A percentile compares a stretch with the other conserved stretches of the same genome.
Evolutionary conservation across 2,113 vertebrate species (phyloP).

Genomic region (Noctilio leporinus): DNA sequence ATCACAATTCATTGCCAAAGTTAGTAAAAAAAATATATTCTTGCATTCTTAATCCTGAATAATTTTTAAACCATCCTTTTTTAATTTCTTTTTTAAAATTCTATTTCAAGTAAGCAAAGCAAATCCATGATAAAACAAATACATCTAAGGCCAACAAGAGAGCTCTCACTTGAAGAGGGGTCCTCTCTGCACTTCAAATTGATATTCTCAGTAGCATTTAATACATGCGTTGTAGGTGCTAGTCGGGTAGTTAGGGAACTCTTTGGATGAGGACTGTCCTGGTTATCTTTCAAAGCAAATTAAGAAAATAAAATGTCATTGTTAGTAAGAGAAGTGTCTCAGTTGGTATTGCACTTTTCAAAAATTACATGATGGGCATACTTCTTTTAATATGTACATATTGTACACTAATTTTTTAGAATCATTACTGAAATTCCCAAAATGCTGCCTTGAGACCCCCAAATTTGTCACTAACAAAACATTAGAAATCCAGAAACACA

Average conservation of each 20-base stretch:
- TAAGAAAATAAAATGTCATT: conserved; percentile 43
- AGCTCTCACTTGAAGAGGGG: conserved; percentile 65
- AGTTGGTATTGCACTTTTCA: conserved; percentile 43
- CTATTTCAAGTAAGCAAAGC: conserved; percentile 42
- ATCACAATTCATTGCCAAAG: not conserved
- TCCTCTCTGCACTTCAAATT: conserved; percentile 54
- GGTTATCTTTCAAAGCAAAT: conserved; percentile 64
- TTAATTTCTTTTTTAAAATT: conserved; percentile 9
- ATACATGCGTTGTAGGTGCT: conserved; percentile 46
- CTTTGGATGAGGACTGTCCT: conserved; percentile 58
- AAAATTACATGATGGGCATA: not conserved
- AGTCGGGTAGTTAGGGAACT: conserved; percentile 38
- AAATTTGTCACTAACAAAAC: not conserved
- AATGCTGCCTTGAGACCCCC: not conserved
- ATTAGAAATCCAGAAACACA: not conserved
- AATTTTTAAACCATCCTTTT: not conserved
- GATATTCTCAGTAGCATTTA: conserved; percentile 71
- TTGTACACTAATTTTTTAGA: not conserved
- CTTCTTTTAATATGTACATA: not conserved
- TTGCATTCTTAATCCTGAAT: conserved; percentile 19
- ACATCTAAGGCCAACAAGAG: conserved; percentile 29
- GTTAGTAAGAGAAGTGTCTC: conserved; percentile 20
- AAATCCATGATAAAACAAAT: not conserved
- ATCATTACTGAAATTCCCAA: not conserved
- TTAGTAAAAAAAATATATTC: not conserved